Percentiles rank a stretch among this genome's conserved stretches.
Evolutionary conservation across 1,140 invertebrate species (phyloP).

Genomic region (Asobara japonica): DNA sequence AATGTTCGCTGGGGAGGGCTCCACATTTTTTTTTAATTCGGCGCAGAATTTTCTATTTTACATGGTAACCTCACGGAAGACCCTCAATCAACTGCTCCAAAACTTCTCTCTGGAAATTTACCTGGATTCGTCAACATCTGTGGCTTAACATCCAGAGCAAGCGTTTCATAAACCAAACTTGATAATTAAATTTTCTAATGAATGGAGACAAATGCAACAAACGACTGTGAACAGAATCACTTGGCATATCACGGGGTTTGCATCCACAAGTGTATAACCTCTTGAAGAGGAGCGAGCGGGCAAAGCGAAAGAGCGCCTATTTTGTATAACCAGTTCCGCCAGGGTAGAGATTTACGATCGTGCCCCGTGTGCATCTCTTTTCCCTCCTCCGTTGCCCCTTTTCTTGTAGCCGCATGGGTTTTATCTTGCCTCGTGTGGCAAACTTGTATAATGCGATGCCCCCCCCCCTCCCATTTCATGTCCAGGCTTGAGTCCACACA

Average conservation of each 20-base stretch:
- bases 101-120: not conserved
- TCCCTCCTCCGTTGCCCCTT: constrained; percentile 5
- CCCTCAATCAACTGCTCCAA: no score
- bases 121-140: not conserved
- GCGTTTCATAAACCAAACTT: not conserved
- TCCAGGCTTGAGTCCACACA: constrained; percentile 8
- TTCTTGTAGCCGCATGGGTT: not conserved
- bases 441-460: constrained; percentile 11
- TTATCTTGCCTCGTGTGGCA: constrained; percentile 15
- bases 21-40: no score
- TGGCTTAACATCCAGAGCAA: not conserved
- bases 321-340: constrained; percentile 63
- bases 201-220: not conserved
- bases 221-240: not conserved
- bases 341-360: constrained; percentile 58
- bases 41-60: no score
- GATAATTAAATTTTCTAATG: not conserved
- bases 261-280: constrained; percentile 11
- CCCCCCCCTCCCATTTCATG: not conserved
- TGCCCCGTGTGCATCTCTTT: constrained; percentile 29
- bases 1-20: no score
- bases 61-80: no score
- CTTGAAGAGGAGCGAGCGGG: not conserved
- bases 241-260: not conserved
- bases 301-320: constrained; percentile 25